Evolutionary conservation across 2,888 invertebrate genomes (phyloP), one percentile per base, ranked within the genome.

Genomic region (Melitaea athalia): DNA sequence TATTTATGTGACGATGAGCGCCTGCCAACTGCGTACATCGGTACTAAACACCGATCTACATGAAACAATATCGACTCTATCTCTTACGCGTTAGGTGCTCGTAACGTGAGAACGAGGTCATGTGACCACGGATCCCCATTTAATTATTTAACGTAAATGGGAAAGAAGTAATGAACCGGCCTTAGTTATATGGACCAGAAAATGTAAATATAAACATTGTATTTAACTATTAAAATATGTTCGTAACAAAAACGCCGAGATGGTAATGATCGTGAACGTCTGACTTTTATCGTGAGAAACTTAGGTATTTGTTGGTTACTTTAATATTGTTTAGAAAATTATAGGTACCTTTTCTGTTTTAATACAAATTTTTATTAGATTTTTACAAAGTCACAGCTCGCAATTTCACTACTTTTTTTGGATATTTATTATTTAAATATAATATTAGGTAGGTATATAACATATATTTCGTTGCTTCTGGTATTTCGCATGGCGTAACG

Each of bases 1-100:
- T 79, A 84, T 89, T 89, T 89, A 89, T 82, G 81, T 74, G 53
- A 72, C 75, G 88, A 88, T 88, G 78, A 73, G 81, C 88, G 86
- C 74, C 45, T 60, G 59, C 69, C 33, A 17, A 50, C 59, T 38
- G 61, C 38, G 50, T 52, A 66, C 63, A 52, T 45, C 38, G 42
- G 11, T 45, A 47, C 55, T 42, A 31, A 31, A 24, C 15, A 38
- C 17, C 17, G 50, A 8, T 45, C n/a, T 10, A 55, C 31, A 55
- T 55, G 8, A 38, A 42, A 38, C n/a, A 64, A 43, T 43, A 59
- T 60, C 49, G 42, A 7, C 60, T 47, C 59, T 69, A 69, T 61
- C 14, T 11, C 60, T 17, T 42, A 31, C 11, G 63, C 43, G 5
- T 59, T 67, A 67, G 45, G 62, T 60, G 47, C 61, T 24, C 10